Evolutionary conservation across 2,113 vertebrate genomes (phyloP).

Genomic region (Rhegmatorhina hoffmannsi): DNA sequence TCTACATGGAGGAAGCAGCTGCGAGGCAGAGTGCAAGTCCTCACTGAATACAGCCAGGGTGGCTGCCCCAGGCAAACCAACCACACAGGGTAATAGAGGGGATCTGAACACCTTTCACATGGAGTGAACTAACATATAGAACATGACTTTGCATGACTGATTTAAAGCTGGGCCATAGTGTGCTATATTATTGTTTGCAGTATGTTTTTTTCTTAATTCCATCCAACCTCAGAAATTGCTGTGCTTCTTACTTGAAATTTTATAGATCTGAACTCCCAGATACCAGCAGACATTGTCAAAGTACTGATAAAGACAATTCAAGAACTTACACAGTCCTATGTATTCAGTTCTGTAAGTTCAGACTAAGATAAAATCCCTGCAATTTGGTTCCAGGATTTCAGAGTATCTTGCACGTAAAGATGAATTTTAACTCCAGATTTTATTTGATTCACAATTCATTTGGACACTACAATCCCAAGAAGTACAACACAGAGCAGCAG

Average conservation of each 20-base stretch:
- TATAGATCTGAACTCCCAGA: not conserved
- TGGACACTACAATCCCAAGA: not conserved
- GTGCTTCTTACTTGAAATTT: not conserved
- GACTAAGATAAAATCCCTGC: not conserved
- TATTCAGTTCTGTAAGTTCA: not conserved
- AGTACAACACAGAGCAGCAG: not conserved
- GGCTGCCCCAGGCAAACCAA: not conserved
- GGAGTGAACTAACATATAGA: not conserved
- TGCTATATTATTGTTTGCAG: not conserved
- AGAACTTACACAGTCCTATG: not conserved
- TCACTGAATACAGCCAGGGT: not conserved
- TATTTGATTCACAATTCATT: not conserved
- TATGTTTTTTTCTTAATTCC: not conserved
- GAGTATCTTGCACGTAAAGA: not conserved
- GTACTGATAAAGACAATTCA: not conserved
- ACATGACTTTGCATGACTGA: not conserved
- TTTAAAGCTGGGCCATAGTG: not conserved
- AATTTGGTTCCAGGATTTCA: not conserved
- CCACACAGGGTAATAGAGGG: not conserved
- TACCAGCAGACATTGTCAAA: not conserved
- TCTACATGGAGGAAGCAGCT: not conserved
- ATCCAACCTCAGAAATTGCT: not conserved
- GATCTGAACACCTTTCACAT: not conserved
- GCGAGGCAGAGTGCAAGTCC: not conserved
- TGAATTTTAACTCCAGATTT: not conserved